phyloP scores from a whole-genome alignment of 2,113 vertebrate species.

The Seriola dumerili region DNA sequence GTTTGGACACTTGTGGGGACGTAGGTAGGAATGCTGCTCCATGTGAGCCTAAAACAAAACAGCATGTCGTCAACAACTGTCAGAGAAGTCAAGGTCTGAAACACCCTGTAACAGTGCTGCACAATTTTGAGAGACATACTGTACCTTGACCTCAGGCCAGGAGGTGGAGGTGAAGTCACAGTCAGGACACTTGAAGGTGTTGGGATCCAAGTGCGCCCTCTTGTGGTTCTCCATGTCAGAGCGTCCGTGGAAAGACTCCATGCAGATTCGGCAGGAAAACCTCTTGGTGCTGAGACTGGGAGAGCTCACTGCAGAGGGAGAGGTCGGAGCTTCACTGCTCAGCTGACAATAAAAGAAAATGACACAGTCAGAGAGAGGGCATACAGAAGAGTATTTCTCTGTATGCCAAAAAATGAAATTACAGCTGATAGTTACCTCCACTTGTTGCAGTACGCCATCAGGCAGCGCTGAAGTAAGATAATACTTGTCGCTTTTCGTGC shows the following conservation, averaged over 20 bases:
- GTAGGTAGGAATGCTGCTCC: slow-evolving; percentile 91
- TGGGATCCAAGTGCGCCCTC: slow-evolving; percentile 92
- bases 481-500: slow-evolving; percentile 87
- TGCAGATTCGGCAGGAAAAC: slow-evolving; percentile 97
- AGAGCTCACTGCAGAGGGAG: slow-evolving; percentile 75
- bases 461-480: slow-evolving; percentile 83
- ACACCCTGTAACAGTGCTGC: neutral
- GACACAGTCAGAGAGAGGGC: slow-evolving; percentile 8
- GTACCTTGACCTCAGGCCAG: slow-evolving; percentile 93
- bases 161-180: slow-evolving; percentile 91
- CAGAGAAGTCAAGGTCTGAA: neutral
- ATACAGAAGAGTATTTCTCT: neutral
- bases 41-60: slow-evolving; percentile 88
- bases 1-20: slow-evolving; percentile 94
- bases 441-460: slow-evolving; percentile 87
- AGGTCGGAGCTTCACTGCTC: slow-evolving; percentile 86
- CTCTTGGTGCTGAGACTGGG: slow-evolving; percentile 86
- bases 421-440: slow-evolving; percentile 85
- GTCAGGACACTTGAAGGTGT: slow-evolving; percentile 95
- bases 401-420: neutral
- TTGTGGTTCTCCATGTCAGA: slow-evolving; percentile 99
- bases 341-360: slow-evolving; percentile 76
- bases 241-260: slow-evolving; percentile 92
- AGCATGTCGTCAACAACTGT: neutral
- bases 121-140: slow-evolving; percentile 48